These are phyloP conservation scores for Lagenorhynchus albirostris DNA, from an alignment of 2,113 vertebrate genomes.

Conservation along the genomic window DNA sequence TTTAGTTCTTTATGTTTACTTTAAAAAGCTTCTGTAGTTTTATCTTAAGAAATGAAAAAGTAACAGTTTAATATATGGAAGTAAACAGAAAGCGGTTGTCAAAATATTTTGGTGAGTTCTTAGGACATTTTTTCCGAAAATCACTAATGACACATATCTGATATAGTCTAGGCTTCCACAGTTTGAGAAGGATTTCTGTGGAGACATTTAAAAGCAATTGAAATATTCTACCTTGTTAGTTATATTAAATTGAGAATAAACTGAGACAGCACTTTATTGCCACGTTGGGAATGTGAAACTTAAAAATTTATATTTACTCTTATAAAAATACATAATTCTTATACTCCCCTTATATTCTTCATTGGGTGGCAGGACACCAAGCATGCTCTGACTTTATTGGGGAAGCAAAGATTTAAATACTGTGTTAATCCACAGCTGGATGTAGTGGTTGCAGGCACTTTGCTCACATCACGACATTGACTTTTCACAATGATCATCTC, in stretches of 20 bases:
- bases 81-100: neutral
- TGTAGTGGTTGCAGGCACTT: neutral
- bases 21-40: neutral
- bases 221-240: neutral
- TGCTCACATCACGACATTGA: neutral
- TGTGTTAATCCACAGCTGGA: neutral
- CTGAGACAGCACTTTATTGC: neutral
- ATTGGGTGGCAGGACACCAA: neutral
- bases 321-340: neutral
- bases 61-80: neutral
- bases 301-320: neutral
- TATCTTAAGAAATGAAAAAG: neutral
- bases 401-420: neutral
- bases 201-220: neutral
- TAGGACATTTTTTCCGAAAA: neutral
- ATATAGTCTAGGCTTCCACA: neutral
- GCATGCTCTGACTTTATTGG: neutral
- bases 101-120: neutral
- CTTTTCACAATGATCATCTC: neutral
- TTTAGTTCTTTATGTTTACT: neutral
- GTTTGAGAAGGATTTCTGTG: neutral
- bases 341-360: neutral
- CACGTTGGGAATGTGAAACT: neutral
- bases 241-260: neutral
- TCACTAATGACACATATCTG: neutral